Evolutionary conservation across 2,888 invertebrate species (phyloP).

Genomic region (Panzeria rudis): DNA sequence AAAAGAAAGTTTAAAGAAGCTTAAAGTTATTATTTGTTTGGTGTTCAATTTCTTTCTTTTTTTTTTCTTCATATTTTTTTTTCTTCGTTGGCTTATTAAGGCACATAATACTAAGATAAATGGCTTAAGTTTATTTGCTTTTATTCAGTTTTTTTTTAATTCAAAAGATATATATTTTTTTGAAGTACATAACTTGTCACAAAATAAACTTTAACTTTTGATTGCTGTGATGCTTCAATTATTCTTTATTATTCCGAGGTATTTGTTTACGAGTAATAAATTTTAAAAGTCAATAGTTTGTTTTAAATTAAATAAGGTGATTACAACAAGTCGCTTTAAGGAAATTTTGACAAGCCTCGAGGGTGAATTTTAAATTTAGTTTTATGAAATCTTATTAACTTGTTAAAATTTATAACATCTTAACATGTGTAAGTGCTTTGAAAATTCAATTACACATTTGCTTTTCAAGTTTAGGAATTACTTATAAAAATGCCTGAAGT

Average conservation of each 20-base stretch:
- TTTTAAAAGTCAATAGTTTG: not conserved
- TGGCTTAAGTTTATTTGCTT: not conserved
- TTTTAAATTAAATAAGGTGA: not conserved
- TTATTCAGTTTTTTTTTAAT: not conserved
- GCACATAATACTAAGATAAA: not conserved
- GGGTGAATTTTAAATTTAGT: not conserved
- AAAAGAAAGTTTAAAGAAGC: constrained; percentile 48
- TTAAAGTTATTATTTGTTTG: constrained; percentile 40
- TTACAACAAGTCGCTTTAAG: not conserved
- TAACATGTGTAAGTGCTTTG: too few relatives aligned
- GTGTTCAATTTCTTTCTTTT: not conserved
- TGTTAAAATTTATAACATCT: not conserved
- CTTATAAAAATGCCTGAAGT: too few relatives aligned
- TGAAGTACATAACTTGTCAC: constrained; percentile 5
- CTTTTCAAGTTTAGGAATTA: too few relatives aligned
- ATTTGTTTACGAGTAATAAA: constrained; percentile 3
- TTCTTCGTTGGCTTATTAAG: not conserved
- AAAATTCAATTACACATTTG: too few relatives aligned
- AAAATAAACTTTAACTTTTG: constrained; percentile 30
- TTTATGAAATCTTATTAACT: not conserved
- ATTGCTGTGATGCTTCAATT: constrained; percentile 16
- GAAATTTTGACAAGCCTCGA: not conserved
- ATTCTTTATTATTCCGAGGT: constrained; percentile 9
- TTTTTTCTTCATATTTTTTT: not conserved
- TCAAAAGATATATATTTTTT: constrained; percentile 23